Evolutionary conservation across 2,113 vertebrate genomes (phyloP), one percentile per base, ranked within the genome.

Genomic region (Lagopus leucura): DNA sequence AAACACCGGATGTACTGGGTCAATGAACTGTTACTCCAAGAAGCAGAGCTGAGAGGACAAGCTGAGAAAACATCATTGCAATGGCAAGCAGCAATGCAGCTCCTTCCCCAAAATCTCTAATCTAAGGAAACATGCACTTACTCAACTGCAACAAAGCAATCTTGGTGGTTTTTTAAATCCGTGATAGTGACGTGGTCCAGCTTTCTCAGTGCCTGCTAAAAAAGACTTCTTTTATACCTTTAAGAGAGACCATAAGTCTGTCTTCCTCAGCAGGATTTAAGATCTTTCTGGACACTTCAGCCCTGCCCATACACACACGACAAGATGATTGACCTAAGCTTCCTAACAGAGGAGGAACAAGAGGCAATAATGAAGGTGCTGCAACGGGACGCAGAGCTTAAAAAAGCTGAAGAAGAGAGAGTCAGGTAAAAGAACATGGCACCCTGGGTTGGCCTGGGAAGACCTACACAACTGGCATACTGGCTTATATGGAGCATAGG

Each of bases 261-360:
- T 40, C 32, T 19, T 86, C 72, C 34, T 32, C 27, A 60, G 48
- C 22, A 74, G 77, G 80, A 67, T 55, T 79, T 65, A 61, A 74
- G 61, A 66, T 47, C 32, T 67, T 52, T 30, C n/a, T 60, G 55
- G 45, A 54, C n/a, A 5, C n/a, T 73, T 88, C 10, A 27, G 17
- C 47, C 55, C 11, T 6, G 38, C 30, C 25, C 48, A 13, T 64
- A 50, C 14, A 16, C 25, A 34, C 71, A 34, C 73, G 55, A 25
- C 93, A 98, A 95, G 96, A 99, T 99, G 99, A 99, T 99, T 38
- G 99, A 99, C 94, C 95, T 99, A 94, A 99, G 99, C 88, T 99
- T 98, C 90, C 96, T 99, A 92, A 99, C 98, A 0, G 98, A 99
- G 69, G 98, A 99, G 69, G 99, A 99, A 66, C 98, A 99, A 92